phyloP scores from a whole-genome alignment of 2,113 vertebrate species.

The Microtus ochrogaster region DNA sequence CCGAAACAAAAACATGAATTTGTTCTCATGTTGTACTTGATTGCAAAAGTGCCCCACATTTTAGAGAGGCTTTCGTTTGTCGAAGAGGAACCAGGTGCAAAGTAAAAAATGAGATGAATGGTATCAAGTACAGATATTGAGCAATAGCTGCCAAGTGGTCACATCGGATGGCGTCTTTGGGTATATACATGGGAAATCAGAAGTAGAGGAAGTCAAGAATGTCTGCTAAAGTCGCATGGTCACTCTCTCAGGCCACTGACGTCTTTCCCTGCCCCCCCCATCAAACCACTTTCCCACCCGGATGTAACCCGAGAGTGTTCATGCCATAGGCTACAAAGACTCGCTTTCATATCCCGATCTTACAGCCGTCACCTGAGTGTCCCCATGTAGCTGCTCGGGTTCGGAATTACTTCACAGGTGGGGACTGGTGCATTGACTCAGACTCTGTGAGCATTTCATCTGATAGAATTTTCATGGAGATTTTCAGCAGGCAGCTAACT shows the following conservation, averaged over 20 bases:
- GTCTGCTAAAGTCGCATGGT: background rate
- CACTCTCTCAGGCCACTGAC: background rate
- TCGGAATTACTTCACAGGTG: constrained; percentile 8
- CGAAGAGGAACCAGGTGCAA: constrained; percentile 38
- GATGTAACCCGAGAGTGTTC: background rate
- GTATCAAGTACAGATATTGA: background rate
- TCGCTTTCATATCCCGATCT: constrained; percentile 2
- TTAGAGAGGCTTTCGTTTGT: background rate
- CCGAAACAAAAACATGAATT: constrained; percentile 58
- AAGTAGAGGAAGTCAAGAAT: background rate
- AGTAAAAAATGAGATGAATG: background rate
- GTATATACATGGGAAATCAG: background rate
- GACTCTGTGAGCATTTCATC: constrained; percentile 52
- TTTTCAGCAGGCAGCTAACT: constrained; percentile 42
- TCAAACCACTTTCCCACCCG: background rate
- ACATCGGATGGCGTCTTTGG: background rate
- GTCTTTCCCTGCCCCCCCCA: too few species aligned
- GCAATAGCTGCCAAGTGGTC: background rate
- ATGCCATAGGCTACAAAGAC: background rate
- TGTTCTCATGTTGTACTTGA: background rate
- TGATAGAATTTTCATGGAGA: constrained; percentile 39
- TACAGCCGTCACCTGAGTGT: constrained; percentile 15
- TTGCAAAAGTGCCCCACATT: background rate
- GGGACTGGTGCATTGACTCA: background rate
- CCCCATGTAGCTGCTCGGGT: background rate